Evolutionary conservation across 2,113 vertebrate genomes (phyloP).

Genomic region (Cromileptes altivelis): DNA sequence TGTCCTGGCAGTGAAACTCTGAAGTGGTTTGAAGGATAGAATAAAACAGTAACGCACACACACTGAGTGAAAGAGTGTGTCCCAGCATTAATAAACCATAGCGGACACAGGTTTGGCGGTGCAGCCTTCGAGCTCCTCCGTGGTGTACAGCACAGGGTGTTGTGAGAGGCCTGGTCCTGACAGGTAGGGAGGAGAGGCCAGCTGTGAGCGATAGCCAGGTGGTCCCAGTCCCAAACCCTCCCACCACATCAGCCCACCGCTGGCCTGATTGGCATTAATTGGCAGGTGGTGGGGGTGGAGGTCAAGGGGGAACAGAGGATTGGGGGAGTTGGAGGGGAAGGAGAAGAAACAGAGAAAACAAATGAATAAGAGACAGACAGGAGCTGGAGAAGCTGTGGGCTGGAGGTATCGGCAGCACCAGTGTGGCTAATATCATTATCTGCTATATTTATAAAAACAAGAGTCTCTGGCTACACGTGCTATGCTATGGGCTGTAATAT

Average conservation of each 20-base stretch:
- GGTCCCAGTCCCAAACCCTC: conserved; percentile 74
- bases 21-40: not conserved
- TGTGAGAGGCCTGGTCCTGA: conserved; percentile 62
- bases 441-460: not conserved
- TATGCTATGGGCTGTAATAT: not conserved
- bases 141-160: not conserved
- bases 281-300: conserved; percentile 52
- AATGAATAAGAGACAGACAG: not conserved
- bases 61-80: not conserved
- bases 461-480: not conserved
- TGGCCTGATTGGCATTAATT: conserved; percentile 82
- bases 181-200: conserved; percentile 69
- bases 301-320: conserved; percentile 14
- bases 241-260: conserved; percentile 61
- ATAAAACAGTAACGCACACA: not conserved
- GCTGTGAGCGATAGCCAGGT: conserved; percentile 76
- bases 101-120: conserved; percentile 9
- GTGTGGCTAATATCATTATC: not conserved
- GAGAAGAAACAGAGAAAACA: not conserved
- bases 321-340: not conserved
- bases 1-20: not conserved
- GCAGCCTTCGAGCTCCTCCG: not conserved
- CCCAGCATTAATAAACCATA: conserved; percentile 73
- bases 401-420: not conserved
- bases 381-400: not conserved